phyloP scores from a whole-genome alignment of 2,888 invertebrate species.

The Polydrusus pterygomalis region DNA sequence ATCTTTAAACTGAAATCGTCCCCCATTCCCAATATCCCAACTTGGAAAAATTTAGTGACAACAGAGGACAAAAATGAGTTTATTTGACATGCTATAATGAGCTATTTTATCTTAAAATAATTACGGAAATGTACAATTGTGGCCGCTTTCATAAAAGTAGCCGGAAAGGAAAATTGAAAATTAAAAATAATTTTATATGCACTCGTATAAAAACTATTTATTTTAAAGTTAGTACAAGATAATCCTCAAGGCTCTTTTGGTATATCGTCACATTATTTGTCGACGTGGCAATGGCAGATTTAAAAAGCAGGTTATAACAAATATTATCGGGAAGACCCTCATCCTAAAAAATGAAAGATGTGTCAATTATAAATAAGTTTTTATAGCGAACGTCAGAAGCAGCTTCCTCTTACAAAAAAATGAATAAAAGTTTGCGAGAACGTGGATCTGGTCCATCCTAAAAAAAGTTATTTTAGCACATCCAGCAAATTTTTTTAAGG shows the following conservation, averaged over 20 bases:
- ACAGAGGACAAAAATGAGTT: too few relatives aligned
- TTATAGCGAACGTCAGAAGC: slow-evolving; percentile 10
- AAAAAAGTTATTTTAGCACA: neutral
- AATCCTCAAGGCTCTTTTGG: neutral
- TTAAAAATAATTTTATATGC: too few relatives aligned
- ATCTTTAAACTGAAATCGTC: too few relatives aligned
- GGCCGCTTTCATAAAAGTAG: too few relatives aligned
- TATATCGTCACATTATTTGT: slow-evolving; percentile 12
- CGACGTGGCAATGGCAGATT: slow-evolving; percentile 14
- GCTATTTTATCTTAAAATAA: too few relatives aligned
- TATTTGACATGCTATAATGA: too few relatives aligned
- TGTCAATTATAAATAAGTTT: slow-evolving; percentile 26
- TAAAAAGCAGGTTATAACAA: slow-evolving; percentile 18
- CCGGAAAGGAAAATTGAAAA: too few relatives aligned
- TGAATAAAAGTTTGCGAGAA: slow-evolving; percentile 7
- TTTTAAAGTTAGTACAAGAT: slow-evolving; percentile 1
- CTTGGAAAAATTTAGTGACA: too few relatives aligned
- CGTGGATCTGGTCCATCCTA: neutral
- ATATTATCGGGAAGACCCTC: slow-evolving; percentile 21
- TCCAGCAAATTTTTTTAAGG: neutral
- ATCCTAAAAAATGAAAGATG: slow-evolving; percentile 26
- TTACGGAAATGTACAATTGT: too few relatives aligned
- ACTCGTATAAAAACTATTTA: neutral
- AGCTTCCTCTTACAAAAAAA: slow-evolving; percentile 5
- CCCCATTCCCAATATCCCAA: too few relatives aligned